A percentile compares a stretch with the other conserved stretches of the same genome.
Evolutionary conservation across 2,888 invertebrate genomes (phyloP).

Genomic region (Chesias legatella): DNA sequence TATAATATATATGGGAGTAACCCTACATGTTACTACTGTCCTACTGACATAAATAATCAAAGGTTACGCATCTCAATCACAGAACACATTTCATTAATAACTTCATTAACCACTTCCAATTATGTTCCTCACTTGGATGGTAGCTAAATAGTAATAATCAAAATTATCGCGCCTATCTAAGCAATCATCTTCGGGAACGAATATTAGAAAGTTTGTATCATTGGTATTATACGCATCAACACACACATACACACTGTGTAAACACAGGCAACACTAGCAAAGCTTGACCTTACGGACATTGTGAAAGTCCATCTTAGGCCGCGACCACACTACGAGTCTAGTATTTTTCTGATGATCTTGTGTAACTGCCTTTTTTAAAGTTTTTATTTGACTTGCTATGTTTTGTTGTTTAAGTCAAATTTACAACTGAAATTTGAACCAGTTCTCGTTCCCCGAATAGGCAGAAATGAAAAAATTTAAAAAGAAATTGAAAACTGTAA

Average conservation of each 20-base stretch:
- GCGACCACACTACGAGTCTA: slow-evolving; percentile 11
- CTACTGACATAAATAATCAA: no score
- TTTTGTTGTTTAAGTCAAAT: no score
- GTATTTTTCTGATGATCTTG: not conserved
- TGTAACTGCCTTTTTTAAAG: no score
- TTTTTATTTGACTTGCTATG: no score
- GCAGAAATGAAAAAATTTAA: no score
- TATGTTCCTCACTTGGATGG: slow-evolving; percentile 5
- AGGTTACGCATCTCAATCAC: no score
- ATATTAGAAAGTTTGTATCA: slow-evolving; percentile 65
- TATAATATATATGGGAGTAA: no score
- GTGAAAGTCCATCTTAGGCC: slow-evolving; percentile 53
- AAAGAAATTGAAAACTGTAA: no score
- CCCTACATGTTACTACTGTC: no score
- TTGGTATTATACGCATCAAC: slow-evolving; percentile 41
- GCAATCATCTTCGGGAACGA: slow-evolving; percentile 36
- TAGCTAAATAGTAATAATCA: slow-evolving; percentile 13
- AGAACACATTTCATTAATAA: no score
- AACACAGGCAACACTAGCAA: slow-evolving; percentile 33
- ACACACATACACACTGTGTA: slow-evolving; percentile 24
- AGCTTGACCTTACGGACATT: slow-evolving; percentile 61
- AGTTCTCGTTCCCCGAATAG: no score
- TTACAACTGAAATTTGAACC: no score
- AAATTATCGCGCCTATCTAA: slow-evolving; percentile 26
- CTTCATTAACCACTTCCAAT: not conserved